Conservation (phyloP, 2,888 invertebrate species). For the Ischnura elegans region DNA sequence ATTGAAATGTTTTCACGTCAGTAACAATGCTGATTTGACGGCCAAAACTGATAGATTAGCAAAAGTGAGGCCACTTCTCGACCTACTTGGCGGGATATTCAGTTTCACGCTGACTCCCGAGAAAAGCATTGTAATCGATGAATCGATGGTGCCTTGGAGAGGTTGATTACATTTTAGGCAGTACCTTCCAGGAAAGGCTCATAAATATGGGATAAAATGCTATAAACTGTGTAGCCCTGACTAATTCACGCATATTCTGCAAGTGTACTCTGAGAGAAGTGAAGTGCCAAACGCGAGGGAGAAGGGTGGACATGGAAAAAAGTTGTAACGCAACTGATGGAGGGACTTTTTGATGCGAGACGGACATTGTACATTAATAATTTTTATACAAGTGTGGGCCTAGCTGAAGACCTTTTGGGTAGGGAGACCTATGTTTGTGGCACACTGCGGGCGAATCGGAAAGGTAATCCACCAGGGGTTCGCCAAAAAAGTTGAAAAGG, state of each 20-base stretch:
- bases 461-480: no score
- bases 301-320: not conserved
- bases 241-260: not conserved
- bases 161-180: not conserved
- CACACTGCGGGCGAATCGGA: no score
- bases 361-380: conserved; percentile 21
- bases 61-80: not conserved
- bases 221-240: not conserved
- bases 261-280: not conserved
- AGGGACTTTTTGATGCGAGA: conserved; percentile 1
- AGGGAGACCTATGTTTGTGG: no score
- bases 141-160: conserved; percentile 39
- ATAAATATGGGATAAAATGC: conserved; percentile 7
- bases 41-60: conserved; percentile 13
- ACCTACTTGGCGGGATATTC: not conserved
- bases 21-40: conserved; percentile 20
- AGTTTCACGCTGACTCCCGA: not conserved
- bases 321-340: not conserved
- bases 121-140: conserved; percentile 14
- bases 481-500: no score
- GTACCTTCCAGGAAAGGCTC: conserved; percentile 12
- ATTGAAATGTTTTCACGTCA: conserved; percentile 20
- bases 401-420: no score
- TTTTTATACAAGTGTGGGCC: no score
- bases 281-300: conserved; percentile 5